A percentile compares a stretch with the other conserved stretches of the same genome.
These are phyloP conservation scores for Gymnoscopelus microlampas DNA, from an alignment of 2,797 vertebrate species.

Conservation along the genomic window DNA sequence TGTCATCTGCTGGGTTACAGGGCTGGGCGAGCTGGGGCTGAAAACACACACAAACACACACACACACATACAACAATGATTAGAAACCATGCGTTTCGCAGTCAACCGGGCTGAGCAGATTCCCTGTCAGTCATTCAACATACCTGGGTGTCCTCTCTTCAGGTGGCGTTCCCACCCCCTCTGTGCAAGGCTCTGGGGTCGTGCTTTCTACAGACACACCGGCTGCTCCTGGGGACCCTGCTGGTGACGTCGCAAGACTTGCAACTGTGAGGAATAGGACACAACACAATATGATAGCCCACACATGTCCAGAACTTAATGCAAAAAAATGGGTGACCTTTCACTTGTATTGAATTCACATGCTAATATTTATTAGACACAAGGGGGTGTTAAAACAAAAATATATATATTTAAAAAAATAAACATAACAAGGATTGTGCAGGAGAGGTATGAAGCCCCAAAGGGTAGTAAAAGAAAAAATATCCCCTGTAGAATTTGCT, in stretches of 20 bases:
- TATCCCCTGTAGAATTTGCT: no score
- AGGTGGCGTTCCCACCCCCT: slow-evolving; percentile 73
- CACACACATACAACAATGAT: neutral
- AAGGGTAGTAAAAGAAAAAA: no score
- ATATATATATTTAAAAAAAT: no score
- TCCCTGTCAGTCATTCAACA: neutral
- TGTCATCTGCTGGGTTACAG: slow-evolving; percentile 92
- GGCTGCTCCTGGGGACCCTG: slow-evolving; percentile 71
- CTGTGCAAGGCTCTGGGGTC: slow-evolving; percentile 72
- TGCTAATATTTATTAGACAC: no score
- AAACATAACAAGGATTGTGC: no score
- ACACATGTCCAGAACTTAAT: slow-evolving; percentile 18
- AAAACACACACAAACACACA: slow-evolving; percentile 16
- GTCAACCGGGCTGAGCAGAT: neutral
- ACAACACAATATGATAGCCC: slow-evolving; percentile 26
- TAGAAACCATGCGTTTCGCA: no score
- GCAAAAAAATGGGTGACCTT: slow-evolving; percentile 10
- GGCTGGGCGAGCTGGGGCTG: slow-evolving; percentile 83
- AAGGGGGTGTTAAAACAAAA: no score
- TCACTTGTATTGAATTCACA: neutral
- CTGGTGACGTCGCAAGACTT: slow-evolving; percentile 71
- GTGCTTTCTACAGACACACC: slow-evolving; percentile 74
- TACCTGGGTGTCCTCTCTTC: slow-evolving; percentile 86
- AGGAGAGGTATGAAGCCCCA: no score
- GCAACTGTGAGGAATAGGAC: slow-evolving; percentile 62